Evolutionary conservation across 2,888 invertebrate species (phyloP), one percentile per base, ranked within the genome.

Genomic region (Cataglyphis livida): DNA sequence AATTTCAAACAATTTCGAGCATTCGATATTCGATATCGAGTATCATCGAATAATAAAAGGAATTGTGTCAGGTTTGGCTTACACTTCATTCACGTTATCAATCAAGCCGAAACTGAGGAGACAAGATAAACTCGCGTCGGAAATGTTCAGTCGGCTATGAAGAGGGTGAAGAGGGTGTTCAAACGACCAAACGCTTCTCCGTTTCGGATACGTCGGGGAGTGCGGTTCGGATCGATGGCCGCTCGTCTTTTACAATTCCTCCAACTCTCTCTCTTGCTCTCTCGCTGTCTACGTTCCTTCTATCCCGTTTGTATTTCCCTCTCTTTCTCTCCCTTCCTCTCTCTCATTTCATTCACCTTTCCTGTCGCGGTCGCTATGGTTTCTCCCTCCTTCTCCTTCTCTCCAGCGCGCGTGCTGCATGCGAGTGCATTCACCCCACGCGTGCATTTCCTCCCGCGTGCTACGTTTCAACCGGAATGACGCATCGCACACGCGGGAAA

Each of bases 191-290:
- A 68, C 76, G 68, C 54, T 68, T 87, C 87, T 85, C 89, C 82
- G 88, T 88, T 88, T 89, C 85, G 88, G 57, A 59, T 78, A 41
- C 78, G 57, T 54, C 12, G 71, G 44, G 71, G 41, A 87, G 84
- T 85, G 85, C 84, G 65, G 84, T 71, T 65, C 84, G 87, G 89
- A 89, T 89, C 89, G 86, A 89, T 89, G 89, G 79, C 81, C 85
- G 84, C 81, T 57, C 84, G 83, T 85, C 87, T 89, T 89, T 89
- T 87, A 84, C 88, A 87, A 89, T 89, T 87, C 64, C 74, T 64
- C 76, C 83, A 73, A 57, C 82, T 73, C 75, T 25, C 82, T 65
- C 62, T 28, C 41, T 9, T 66, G 1, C 28, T 28, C 71, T 1
- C 75, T 41, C 75, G 18, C 59, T 25, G 32, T 71, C 62, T 28